These are phyloP conservation scores for Sebastes baramenuke DNA, from an alignment of 2,797 vertebrate species.

Conservation along the genomic window DNA sequence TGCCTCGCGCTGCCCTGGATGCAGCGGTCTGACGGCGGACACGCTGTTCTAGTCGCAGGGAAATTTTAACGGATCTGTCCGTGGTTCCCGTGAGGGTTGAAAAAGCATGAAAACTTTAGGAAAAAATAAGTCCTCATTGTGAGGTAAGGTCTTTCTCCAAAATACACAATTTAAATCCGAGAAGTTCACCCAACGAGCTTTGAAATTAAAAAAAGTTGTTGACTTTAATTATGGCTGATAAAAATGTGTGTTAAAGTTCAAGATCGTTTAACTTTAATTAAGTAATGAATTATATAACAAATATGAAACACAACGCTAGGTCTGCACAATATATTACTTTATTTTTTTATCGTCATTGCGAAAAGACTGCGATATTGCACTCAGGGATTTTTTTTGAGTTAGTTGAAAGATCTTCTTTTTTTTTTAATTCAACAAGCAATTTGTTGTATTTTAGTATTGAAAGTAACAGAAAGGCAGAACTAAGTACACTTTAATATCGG, in stretches of 20 bases:
- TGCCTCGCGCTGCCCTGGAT: slow-evolving; percentile 57
- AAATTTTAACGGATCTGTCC: not conserved
- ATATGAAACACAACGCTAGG: too few species aligned
- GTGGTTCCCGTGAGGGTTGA: not conserved
- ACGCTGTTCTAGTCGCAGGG: not conserved
- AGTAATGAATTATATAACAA: too few species aligned
- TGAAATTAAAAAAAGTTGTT: not conserved
- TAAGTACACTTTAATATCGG: too few species aligned
- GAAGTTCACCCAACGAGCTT: not conserved
- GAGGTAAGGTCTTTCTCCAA: not conserved
- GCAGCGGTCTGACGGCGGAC: slow-evolving; percentile 10
- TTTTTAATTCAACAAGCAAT: too few species aligned
- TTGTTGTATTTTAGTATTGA: too few species aligned
- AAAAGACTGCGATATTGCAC: too few species aligned
- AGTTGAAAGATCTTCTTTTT: too few species aligned
- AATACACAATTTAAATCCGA: not conserved
- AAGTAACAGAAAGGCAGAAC: too few species aligned
- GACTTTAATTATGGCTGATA: not conserved
- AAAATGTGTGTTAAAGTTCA: not conserved
- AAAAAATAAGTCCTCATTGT: not conserved
- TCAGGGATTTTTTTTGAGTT: too few species aligned
- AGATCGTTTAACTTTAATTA: not conserved
- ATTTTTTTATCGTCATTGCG: too few species aligned
- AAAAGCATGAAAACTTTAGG: not conserved
- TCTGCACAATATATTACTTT: too few species aligned